Conservation (phyloP, 2,888 invertebrate genomes). For the Anarsia innoxiella region DNA sequence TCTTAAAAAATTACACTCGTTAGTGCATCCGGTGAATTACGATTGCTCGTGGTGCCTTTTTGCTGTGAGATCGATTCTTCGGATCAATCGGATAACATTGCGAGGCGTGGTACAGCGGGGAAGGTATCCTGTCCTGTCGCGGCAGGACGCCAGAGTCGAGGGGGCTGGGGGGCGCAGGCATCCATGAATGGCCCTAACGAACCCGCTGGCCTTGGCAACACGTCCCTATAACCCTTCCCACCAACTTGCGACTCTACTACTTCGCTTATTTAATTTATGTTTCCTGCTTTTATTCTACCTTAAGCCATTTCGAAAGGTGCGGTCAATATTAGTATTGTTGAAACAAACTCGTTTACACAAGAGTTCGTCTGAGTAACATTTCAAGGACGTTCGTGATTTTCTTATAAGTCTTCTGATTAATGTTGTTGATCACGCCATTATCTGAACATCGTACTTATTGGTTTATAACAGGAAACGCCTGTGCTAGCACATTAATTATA, state of each 20-base stretch:
- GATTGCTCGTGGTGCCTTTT: slow-evolving; percentile 58
- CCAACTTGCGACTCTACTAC: slow-evolving; percentile 21
- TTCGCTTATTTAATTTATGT: too few species aligned
- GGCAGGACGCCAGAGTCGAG: slow-evolving; percentile 18
- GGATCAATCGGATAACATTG: slow-evolving; percentile 59
- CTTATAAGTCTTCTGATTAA: too few species aligned
- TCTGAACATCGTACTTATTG: not conserved
- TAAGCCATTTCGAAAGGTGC: too few species aligned
- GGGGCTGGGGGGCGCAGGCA: slow-evolving; percentile 51
- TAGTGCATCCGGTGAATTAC: slow-evolving; percentile 73
- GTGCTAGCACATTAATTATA: slow-evolving; percentile 30
- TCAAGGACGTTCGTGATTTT: too few species aligned
- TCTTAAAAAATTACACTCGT: slow-evolving; percentile 66
- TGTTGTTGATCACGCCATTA: not conserved
- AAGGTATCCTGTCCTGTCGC: slow-evolving; percentile 61
- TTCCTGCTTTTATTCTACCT: too few species aligned
- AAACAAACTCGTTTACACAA: too few species aligned
- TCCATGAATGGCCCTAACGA: slow-evolving; percentile 74
- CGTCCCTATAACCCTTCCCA: slow-evolving; percentile 39
- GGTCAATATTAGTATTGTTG: too few species aligned
- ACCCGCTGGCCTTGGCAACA: slow-evolving; percentile 67
- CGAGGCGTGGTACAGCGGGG: slow-evolving; percentile 37
- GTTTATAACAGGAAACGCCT: slow-evolving; percentile 53
- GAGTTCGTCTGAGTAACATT: too few species aligned
- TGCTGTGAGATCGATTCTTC: slow-evolving; percentile 46